Evolutionary conservation across 2,888 invertebrate species (phyloP).

Genomic region (Lottia scabra): DNA sequence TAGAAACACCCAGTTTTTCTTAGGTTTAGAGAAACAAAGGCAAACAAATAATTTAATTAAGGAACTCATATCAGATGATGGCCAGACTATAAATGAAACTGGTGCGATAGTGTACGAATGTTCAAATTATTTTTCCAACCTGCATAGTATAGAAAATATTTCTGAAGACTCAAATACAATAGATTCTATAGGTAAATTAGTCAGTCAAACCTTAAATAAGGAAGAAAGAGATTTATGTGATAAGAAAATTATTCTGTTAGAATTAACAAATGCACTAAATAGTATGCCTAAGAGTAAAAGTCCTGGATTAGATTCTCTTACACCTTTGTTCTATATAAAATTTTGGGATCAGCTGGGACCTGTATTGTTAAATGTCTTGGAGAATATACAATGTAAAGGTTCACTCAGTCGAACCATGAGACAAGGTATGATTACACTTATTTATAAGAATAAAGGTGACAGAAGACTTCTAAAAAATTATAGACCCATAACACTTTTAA

Average conservation of each 20-base stretch:
- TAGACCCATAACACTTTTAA: not conserved
- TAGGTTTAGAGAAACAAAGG: not conserved
- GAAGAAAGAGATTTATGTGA: not conserved
- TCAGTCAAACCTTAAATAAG: not conserved
- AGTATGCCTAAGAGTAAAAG: not conserved
- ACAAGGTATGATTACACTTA: not conserved
- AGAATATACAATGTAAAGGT: not conserved
- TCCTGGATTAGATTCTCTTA: not conserved
- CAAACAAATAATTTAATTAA: conserved; percentile 1
- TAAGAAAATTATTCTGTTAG: not conserved
- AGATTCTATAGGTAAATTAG: not conserved
- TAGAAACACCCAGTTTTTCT: conserved; percentile 6
- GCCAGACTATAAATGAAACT: not conserved
- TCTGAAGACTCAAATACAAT: not conserved
- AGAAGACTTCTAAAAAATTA: not conserved
- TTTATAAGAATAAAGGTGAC: not conserved
- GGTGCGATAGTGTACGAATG: not conserved
- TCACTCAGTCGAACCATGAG: not conserved
- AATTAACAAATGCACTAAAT: not conserved
- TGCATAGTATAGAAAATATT: not conserved
- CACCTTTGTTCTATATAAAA: not conserved
- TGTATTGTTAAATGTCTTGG: not conserved
- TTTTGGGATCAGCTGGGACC: not conserved
- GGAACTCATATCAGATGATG: not conserved
- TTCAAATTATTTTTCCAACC: not conserved